These are phyloP conservation scores for Caenorhabditis angaria DNA, from an alignment of 2,888 invertebrate genomes.

Conservation along the genomic window DNA sequence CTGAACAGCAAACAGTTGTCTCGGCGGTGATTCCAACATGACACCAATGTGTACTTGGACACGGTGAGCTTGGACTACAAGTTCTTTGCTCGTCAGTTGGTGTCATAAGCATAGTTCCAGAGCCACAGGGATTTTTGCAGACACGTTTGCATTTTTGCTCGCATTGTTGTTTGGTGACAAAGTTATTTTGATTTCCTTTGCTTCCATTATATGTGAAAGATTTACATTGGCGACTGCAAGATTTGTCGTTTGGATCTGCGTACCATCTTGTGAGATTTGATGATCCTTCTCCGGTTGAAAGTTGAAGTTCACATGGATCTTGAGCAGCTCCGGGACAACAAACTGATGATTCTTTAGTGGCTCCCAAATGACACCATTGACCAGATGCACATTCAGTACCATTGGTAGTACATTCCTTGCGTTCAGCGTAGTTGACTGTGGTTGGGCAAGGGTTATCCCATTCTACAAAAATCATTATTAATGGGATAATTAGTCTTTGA, in stretches of 20 bases:
- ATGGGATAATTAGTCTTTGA: background rate
- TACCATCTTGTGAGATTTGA: slow-evolving; percentile 69
- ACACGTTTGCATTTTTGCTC: slow-evolving; percentile 56
- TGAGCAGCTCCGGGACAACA: slow-evolving; percentile 67
- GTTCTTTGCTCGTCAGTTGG: slow-evolving; percentile 56
- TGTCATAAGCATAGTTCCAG: slow-evolving; percentile 61
- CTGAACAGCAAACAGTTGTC: slow-evolving; percentile 70
- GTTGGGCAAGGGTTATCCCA: slow-evolving; percentile 68
- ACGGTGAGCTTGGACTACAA: slow-evolving; percentile 58
- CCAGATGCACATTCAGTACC: slow-evolving; percentile 53
- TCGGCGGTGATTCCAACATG: slow-evolving; percentile 68
- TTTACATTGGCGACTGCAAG: slow-evolving; percentile 66
- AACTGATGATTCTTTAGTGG: slow-evolving; percentile 57
- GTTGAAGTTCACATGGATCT: slow-evolving; percentile 64
- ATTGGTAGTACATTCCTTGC: slow-evolving; percentile 40
- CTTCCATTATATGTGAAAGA: slow-evolving; percentile 67
- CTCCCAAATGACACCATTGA: slow-evolving; percentile 71
- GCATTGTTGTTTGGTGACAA: slow-evolving; percentile 66
- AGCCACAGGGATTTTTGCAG: slow-evolving; percentile 68
- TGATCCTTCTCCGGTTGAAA: slow-evolving; percentile 63
- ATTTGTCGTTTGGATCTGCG: slow-evolving; percentile 63
- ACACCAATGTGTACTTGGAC: slow-evolving; percentile 65
- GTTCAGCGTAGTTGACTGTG: slow-evolving; percentile 41
- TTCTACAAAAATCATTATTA: slow-evolving; percentile 46
- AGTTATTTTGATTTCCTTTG: slow-evolving; percentile 71